Conservation (phyloP, 2,113 vertebrate genomes). For the Corydoras sp. region DNA sequence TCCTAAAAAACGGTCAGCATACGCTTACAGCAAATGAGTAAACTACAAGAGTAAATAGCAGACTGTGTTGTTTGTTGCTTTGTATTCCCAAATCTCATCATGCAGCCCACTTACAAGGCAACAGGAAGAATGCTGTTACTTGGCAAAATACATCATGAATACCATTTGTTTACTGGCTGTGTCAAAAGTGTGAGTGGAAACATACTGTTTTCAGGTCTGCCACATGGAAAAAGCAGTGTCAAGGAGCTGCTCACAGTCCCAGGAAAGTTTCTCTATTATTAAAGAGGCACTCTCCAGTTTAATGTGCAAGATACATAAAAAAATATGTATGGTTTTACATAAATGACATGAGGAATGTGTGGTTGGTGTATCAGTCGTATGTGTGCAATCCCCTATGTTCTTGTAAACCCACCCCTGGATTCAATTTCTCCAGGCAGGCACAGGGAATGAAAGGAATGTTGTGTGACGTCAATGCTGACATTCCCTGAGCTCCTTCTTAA, state of each 20-base stretch:
- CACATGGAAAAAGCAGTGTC: conserved; percentile 24
- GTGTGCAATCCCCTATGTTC: conserved; percentile 17
- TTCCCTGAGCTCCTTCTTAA: conserved; percentile 57
- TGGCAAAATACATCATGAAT: conserved; percentile 8
- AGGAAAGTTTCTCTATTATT: not conserved
- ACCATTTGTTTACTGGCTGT: conserved; percentile 17
- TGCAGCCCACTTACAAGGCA: conserved; percentile 21
- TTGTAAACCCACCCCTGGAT: conserved; percentile 29
- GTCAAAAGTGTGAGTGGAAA: conserved; percentile 30
- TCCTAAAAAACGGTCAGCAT: no score
- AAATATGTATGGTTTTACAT: no score
- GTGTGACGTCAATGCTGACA: conserved; percentile 74
- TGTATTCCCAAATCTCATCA: conserved; percentile 17
- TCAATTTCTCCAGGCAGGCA: conserved; percentile 53
- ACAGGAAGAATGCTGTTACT: conserved; percentile 27
- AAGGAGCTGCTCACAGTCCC: conserved; percentile 27
- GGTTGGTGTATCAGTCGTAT: not conserved
- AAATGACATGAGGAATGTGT: no score
- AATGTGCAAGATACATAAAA: conserved; percentile 1
- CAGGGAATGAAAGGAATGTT: conserved; percentile 67
- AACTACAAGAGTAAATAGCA: no score
- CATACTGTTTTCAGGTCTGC: conserved; percentile 20
- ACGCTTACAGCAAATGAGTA: no score
- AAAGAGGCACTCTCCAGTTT: not conserved
- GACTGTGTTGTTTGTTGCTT: not conserved